Base-by-base conservation (phyloP, 2,113 vertebrate species). In the Takifugu bimaculatus region DNA sequence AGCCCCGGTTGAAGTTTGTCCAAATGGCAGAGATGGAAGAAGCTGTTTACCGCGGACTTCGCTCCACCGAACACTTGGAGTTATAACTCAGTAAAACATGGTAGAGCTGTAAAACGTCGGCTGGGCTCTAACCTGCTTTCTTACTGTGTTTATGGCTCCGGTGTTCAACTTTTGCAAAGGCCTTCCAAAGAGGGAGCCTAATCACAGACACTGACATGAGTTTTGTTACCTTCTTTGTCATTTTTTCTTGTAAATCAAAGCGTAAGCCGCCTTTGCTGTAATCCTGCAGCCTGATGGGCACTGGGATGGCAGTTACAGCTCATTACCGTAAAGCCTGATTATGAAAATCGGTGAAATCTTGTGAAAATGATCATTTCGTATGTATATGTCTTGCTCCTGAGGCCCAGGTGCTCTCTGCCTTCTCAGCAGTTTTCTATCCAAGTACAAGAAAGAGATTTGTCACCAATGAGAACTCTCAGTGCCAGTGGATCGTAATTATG, bases 301-400 rank as follows among this genome's bases (percentile, higher is more conserved):
- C 70, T 27, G 27, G 74, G 73, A 72, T 79, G 66, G 60, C 69
- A 83, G 75, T 79, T 83, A 78, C 86, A 83, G 70, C 79, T 82
- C 68, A 74, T 77, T 74, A 63, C 57, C 47, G 43, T 68, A 77
- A 75, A 71, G 55, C 57, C 61, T 64, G 51, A 68, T 55, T 63
- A 75, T 72, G 63, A 57, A 78, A 66, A 74, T 56, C 71, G 60
- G 48, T 53, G 52, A 70, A 56, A 68, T 53, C 63, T 62, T 39
- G 35, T 39, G 20, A 20, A 20, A 20, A 20, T 20, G 20, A 20
- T 20, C 20, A 20, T 20, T 20, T 20, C 20, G 20, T 20, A 20
- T 20, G 20, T 20, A 20, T 20, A 20, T 20, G 20, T 20, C 20
- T 20, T 1, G 20, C 20, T 20, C 20, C 20, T 20, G 20, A 20